These are phyloP conservation scores for Tribolium madens DNA, from an alignment of 1,140 invertebrate species.

Conservation along the genomic window DNA sequence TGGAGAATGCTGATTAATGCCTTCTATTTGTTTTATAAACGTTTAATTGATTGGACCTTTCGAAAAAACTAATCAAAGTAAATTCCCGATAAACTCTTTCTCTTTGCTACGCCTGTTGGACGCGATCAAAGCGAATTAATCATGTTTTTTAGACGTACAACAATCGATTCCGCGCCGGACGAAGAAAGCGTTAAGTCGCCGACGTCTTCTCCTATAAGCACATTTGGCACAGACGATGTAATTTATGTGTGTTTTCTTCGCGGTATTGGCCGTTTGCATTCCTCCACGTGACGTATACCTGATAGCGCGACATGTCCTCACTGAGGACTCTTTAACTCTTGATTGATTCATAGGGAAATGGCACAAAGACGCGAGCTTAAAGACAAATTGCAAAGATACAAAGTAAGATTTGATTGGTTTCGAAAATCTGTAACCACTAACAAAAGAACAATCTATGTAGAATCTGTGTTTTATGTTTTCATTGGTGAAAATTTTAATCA, in stretches of 20 bases:
- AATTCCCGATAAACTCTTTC: conserved; percentile 10
- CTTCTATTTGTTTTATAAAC: conserved; percentile 21
- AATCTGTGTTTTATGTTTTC: too few relatives aligned
- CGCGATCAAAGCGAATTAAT: conserved; percentile 3
- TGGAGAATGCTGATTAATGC: conserved; percentile 23
- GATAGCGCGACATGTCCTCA: conserved; percentile 49
- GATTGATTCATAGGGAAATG: conserved; percentile 50
- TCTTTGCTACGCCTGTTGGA: conserved; percentile 17
- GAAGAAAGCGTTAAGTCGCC: background rate
- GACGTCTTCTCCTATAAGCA: conserved; percentile 25
- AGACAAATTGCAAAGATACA: conserved; percentile 11
- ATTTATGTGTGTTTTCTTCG: conserved; percentile 52
- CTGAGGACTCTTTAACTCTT: conserved; percentile 41
- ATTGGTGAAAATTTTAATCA: too few relatives aligned
- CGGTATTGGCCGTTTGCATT: conserved; percentile 53
- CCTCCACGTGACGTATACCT: conserved; percentile 53
- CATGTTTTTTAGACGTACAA: background rate
- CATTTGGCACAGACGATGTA: conserved; percentile 46
- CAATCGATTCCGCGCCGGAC: background rate
- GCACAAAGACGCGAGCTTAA: background rate
- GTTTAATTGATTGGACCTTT: conserved; percentile 8
- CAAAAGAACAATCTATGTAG: too few relatives aligned
- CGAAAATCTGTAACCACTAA: background rate
- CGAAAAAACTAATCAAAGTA: conserved; percentile 21
- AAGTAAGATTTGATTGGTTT: background rate